Base-by-base conservation (phyloP, 2,888 invertebrate species). In the Hylaea fasciaria region DNA sequence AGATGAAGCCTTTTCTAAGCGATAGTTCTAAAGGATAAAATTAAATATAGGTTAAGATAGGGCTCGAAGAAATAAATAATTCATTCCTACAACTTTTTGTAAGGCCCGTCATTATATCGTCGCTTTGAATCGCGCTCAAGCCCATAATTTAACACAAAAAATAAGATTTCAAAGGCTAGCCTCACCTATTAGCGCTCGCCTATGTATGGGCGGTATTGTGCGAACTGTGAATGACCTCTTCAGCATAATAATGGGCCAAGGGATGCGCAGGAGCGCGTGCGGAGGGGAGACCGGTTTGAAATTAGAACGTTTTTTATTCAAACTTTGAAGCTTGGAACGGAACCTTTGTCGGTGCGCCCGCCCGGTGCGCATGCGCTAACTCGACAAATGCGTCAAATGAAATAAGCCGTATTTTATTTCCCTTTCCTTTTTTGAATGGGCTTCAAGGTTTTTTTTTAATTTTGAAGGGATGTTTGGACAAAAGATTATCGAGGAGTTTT, bases 161-260 rank as follows among this genome's bases (percentile, higher is more conserved):
- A 81, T 76, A 76, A 79, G 73, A 75, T 73, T 53, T 60, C 79
- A 67, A 72, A 76, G 73, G 57, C 76, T 80, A 74, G 80, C 76
- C 81, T 83, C 78, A 74, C 81, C 85, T 86, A 87, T 87, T 87
- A 85, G 82, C 77, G 77, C 77, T 81, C 77, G 73, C 66, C 76
- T 70, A 78, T 85, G 82, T 82, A 82, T 84, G 82, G 80, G 82
- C 66, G 81, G 86, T 82, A 88, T 91, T 91, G 86, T 91, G 89
- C 89, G 85, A 89, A 87, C 91, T 90, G 91, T 91, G 91, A 91
- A 91, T 89, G 91, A 91, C 91, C 91, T 91, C 91, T 91, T 90
- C 87, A 86, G 87, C 86, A 91, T 89, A 89, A 90, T 89, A 89
- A 88, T 89, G 87, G 86, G 73, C 72, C 80, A 81, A 87, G 90